Base-by-base conservation (phyloP, 1,140 invertebrate species). In the Saccostrea glomerata region DNA sequence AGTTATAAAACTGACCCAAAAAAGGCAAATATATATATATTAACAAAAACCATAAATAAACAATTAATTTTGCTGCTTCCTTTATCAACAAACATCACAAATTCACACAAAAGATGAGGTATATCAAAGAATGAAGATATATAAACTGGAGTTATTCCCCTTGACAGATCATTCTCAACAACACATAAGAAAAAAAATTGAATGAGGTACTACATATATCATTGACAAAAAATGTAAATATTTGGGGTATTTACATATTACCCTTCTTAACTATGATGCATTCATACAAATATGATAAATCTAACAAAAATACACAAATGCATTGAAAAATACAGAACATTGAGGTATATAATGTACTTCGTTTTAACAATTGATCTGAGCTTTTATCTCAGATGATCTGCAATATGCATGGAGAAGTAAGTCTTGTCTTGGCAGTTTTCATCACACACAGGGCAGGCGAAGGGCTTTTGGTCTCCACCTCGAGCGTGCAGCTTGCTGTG, bases 341-440 rank as follows among this genome's bases (percentile, higher is more conserved):
- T 9, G 82, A 84, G 54, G 70, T 77, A 77, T 30, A 77, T 36
- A 20, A 2, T 60, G 13, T 63, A 66, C 30, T 77, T 77, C 70
- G 25, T 36, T 77, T 23, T 77, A 25, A 77, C 58, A 40, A n/a
- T 47, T 20, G 13, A 54, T 23, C 82, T 54, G 54, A 47, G 20
- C 54, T 84, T 54, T 40, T 55, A 84, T 84, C 82, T 54, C 30
- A 94, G 90, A 91, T 94, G 93, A 84, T 93, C 92, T n/a, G 90
- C 90, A 36, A 94, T 36, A 88, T 94, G 93, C 36, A 92, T 83
- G 17, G 92, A 89, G 77, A 94, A 94, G 89, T 92, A 93, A 4
- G 92, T 91, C 47, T 90, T 90, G 84, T 94, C 93, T 84, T 93
- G 92, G 56, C 93, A 94, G 87, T 94, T 92, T 66, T 93, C 93